phyloP scores from a whole-genome alignment of 2,888 invertebrate genomes.

The Syrista parreyssii region DNA sequence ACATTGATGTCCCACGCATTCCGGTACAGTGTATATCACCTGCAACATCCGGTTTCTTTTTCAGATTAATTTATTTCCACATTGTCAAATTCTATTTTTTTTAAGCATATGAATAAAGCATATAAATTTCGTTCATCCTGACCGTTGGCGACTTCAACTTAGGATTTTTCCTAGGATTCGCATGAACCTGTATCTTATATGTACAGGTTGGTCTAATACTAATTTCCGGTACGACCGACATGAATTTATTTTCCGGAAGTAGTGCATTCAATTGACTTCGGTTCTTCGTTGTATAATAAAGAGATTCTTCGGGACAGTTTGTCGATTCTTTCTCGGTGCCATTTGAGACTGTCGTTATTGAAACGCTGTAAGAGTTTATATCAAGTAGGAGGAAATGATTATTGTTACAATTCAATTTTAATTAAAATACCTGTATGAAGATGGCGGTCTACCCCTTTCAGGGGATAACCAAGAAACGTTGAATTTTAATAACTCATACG shows the following conservation, averaged over 20 bases:
- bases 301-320: slow-evolving; percentile 45
- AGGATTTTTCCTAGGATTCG: slow-evolving; percentile 50
- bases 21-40: slow-evolving; percentile 51
- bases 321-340: slow-evolving; percentile 4
- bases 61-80: not conserved
- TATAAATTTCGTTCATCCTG: not conserved
- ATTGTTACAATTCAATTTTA: slow-evolving; percentile 1
- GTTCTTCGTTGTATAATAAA: slow-evolving; percentile 41
- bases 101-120: not conserved
- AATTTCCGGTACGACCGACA: slow-evolving; percentile 45
- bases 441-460: slow-evolving; percentile 30
- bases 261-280: slow-evolving; percentile 35
- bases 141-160: slow-evolving; percentile 18
- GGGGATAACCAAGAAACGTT: slow-evolving; percentile 53
- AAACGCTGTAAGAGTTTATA: slow-evolving; percentile 35
- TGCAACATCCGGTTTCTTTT: slow-evolving; percentile 22
- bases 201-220: slow-evolving; percentile 49
- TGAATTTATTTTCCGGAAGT: slow-evolving; percentile 46
- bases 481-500: slow-evolving; percentile 38
- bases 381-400: not conserved
- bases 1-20: slow-evolving; percentile 51
- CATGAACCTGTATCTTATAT: slow-evolving; percentile 51
- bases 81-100: not conserved
- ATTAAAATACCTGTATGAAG: slow-evolving; percentile 49
- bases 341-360: slow-evolving; percentile 40